Conservation (phyloP, 2,113 vertebrate species). For the Pachyramphus minor region DNA sequence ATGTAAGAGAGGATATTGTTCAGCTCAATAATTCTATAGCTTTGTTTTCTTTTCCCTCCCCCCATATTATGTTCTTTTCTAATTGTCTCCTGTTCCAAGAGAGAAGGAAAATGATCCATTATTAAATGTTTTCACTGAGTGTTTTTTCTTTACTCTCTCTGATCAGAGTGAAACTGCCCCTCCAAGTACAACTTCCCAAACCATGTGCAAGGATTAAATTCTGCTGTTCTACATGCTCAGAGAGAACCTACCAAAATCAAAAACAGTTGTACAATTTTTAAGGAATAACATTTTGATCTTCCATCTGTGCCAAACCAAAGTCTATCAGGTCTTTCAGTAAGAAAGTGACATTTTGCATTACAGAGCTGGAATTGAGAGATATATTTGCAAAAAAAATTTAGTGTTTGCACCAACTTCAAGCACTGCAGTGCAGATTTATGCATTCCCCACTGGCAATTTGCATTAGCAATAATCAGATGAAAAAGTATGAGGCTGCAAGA, state of each 20-base stretch:
- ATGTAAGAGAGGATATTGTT: conserved; percentile 3
- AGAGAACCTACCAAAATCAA: not conserved
- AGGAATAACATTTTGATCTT: not conserved
- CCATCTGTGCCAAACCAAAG: not conserved
- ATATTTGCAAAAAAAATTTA: not conserved
- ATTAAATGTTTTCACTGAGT: not conserved
- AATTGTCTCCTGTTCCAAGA: not conserved
- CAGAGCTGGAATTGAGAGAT: not conserved
- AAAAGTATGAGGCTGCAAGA: conserved; percentile 7
- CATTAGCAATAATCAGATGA: conserved; percentile 36
- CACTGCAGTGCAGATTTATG: conserved; percentile 12
- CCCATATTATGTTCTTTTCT: not conserved
- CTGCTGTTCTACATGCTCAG: not conserved
- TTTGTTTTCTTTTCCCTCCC: not conserved
- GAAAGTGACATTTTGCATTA: not conserved
- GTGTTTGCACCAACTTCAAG: not conserved
- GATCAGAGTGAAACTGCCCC: not conserved
- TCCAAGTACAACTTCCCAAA: not conserved
- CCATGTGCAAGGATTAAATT: not conserved
- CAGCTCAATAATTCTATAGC: not conserved
- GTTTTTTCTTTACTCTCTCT: not conserved
- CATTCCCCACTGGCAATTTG: conserved; percentile 1
- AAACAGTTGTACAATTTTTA: not conserved
- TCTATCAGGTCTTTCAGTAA: not conserved
- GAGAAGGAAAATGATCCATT: not conserved